phyloP scores from a whole-genome alignment of 2,113 vertebrate genomes.

The Colossoma macropomum region DNA sequence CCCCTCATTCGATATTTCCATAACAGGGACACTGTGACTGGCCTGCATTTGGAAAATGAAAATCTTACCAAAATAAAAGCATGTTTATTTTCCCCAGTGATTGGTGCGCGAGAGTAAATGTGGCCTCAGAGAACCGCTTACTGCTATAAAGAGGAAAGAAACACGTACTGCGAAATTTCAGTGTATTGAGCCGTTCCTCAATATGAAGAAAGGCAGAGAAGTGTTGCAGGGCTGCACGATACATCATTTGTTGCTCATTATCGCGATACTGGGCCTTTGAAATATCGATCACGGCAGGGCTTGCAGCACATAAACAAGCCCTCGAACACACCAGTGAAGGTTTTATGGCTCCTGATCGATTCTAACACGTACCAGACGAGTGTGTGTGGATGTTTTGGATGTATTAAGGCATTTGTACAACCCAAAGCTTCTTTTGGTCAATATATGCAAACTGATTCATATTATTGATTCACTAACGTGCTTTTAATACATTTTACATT shows the following conservation, averaged over 20 bases:
- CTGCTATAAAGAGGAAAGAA: conserved; percentile 14
- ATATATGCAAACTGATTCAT: no score
- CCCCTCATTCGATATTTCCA: background rate
- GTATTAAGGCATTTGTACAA: no score
- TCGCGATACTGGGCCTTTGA: background rate
- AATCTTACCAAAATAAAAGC: background rate
- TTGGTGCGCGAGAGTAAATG: background rate
- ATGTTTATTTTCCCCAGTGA: background rate
- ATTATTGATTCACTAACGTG: no score
- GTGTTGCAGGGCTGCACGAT: background rate
- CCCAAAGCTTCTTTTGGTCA: no score
- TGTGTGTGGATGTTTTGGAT: no score
- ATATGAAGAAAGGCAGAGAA: conserved; percentile 28
- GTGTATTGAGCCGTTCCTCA: conserved; percentile 27
- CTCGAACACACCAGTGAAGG: no score
- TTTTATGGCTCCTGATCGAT: no score
- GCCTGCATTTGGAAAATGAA: background rate
- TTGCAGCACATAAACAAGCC: background rate
- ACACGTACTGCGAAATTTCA: conserved; percentile 19
- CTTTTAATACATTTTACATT: no score
- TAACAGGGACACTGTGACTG: background rate
- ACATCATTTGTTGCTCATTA: background rate
- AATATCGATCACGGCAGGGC: no score
- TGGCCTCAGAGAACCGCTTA: background rate
- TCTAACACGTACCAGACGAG: no score